These are phyloP conservation scores for Anabacerthia variegaticeps DNA, from an alignment of 2,797 vertebrate genomes.

Conservation along the genomic window DNA sequence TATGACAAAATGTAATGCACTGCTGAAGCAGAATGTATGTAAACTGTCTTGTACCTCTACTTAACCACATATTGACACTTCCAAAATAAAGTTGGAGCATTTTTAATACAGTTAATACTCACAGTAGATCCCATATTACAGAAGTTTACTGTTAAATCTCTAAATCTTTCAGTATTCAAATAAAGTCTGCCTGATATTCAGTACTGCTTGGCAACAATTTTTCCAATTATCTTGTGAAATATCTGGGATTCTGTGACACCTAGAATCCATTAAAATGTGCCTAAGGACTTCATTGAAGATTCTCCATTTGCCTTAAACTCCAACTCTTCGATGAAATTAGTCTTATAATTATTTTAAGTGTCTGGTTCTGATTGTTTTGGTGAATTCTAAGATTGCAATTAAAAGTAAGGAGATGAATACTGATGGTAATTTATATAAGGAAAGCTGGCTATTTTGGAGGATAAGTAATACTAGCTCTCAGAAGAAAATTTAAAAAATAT, in stretches of 20 bases:
- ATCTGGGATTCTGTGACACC: not conserved
- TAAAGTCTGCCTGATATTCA: not conserved
- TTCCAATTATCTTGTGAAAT: not conserved
- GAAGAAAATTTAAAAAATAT: not conserved
- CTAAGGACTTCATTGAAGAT: not conserved
- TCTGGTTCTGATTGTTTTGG: not conserved
- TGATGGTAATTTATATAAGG: not conserved
- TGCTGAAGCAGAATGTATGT: not conserved
- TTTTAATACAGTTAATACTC: not conserved
- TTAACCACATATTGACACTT: not conserved
- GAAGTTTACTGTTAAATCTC: not conserved
- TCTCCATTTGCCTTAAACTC: not conserved
- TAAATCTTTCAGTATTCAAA: not conserved
- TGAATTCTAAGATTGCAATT: not conserved
- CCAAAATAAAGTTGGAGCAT: not conserved
- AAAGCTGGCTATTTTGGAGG: not conserved
- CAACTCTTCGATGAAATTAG: not conserved
- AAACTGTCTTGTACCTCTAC: not conserved
- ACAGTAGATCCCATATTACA: not conserved
- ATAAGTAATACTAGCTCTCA: not conserved
- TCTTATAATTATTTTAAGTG: not conserved
- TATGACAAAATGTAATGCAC: not conserved
- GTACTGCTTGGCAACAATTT: not conserved
- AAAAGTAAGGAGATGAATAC: not conserved
- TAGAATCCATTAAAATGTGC: not conserved